Percentiles rank a stretch among this genome's conserved stretches.
phyloP scores from a whole-genome alignment of 2,888 invertebrate species.

The Galeopsomyia nigrocyanea region DNA sequence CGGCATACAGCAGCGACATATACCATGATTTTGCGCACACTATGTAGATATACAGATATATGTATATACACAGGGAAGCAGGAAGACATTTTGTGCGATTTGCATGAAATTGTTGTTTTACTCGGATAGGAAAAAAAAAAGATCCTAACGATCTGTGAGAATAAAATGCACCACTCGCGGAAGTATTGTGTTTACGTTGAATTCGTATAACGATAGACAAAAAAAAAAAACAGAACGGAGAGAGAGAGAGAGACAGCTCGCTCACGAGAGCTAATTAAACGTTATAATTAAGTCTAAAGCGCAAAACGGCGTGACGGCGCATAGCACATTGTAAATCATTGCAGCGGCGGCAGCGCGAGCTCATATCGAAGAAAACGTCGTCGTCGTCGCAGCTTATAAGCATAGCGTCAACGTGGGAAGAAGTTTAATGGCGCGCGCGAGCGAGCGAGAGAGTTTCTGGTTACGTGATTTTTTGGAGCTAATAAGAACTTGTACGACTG shows the following conservation, averaged over 20 bases:
- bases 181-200: constrained; percentile 6
- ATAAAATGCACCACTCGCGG: too few species aligned
- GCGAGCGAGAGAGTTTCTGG: constrained; percentile 34
- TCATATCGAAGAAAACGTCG: constrained; percentile 42
- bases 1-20: neutral
- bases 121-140: too few species aligned
- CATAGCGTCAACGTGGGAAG: constrained; percentile 41
- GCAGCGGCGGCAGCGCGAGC: constrained; percentile 5
- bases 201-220: too few species aligned
- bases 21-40: neutral
- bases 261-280: constrained; percentile 39
- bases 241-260: too few species aligned
- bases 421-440: constrained; percentile 43
- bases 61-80: too few species aligned
- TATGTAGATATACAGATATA: neutral
- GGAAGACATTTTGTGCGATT: too few species aligned
- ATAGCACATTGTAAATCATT: constrained; percentile 38
- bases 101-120: too few species aligned
- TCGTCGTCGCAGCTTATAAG: constrained; percentile 20
- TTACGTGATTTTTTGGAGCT: constrained; percentile 47
- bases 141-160: too few species aligned
- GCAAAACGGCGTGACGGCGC: constrained; percentile 33
- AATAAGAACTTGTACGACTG: constrained; percentile 40
- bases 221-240: too few species aligned
- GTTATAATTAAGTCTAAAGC: constrained; percentile 42